phyloP scores from a whole-genome alignment of 2,888 invertebrate genomes.

The Latrodectus elegans region DNA sequence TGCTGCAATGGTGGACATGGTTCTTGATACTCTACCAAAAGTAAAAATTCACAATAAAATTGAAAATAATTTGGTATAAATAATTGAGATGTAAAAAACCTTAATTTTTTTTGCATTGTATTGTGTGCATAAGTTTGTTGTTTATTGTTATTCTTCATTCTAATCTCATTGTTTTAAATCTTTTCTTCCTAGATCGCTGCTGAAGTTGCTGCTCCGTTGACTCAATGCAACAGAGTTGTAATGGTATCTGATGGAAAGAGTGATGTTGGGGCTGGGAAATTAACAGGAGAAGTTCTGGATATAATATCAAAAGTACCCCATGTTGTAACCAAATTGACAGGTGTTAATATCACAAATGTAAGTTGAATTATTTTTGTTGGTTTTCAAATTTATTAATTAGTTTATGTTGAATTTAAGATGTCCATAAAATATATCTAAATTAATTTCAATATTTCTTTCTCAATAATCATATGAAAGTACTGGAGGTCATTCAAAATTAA shows the following conservation, averaged over 20 bases:
- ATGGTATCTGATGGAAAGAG: conserved; percentile 93
- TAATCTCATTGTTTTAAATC: background rate
- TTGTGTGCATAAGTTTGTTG: background rate
- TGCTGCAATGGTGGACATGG: conserved; percentile 97
- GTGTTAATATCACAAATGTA: conserved; percentile 85
- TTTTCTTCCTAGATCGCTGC: conserved; percentile 85
- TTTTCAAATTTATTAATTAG: no score
- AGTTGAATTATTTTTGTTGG: background rate
- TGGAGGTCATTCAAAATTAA: no score
- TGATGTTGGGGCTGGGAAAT: conserved; percentile 92
- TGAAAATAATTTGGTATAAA: background rate
- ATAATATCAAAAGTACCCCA: conserved; percentile 94
- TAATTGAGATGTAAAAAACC: background rate
- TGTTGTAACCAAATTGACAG: conserved; percentile 92
- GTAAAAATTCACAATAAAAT: conserved; percentile 77
- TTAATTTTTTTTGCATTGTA: background rate
- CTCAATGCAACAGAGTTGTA: conserved; percentile 94
- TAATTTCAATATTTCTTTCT: no score
- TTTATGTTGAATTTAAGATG: no score
- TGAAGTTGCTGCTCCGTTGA: conserved; percentile 94
- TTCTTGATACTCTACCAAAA: conserved; percentile 94
- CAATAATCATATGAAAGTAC: no score
- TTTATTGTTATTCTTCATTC: background rate
- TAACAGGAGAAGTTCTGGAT: conserved; percentile 92
- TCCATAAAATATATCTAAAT: no score